Base-by-base conservation (phyloP, 1,140 invertebrate genomes). In the Bicyclus anynana region DNA sequence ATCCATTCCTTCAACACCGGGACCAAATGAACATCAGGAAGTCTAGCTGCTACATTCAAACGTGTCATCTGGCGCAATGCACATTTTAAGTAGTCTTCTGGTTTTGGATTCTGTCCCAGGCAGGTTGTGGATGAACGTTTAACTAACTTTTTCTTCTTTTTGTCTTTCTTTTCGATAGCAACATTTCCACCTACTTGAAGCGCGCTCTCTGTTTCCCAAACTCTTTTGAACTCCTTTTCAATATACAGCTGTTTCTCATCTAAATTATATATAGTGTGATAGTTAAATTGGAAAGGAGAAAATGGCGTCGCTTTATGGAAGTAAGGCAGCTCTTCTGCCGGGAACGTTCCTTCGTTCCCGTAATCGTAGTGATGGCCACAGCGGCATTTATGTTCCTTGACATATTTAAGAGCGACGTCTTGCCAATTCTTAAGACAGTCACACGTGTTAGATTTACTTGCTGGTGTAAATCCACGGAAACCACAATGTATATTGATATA, bases 1-100 rank as follows among this genome's bases (percentile, higher is more conserved):
- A 87, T 87, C 84, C 84, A 87, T 68, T 83, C 84, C 18, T 69
- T 73, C 13, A 87, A 62, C 23, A 80, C 79, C 12, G 82, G 82
- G 5, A 74, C 80, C 18, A 84, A 67, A 48, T 87, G 77, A 7
- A 84, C 59, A 46, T 87, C 82, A 5, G 84, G 84, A 12, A 85
- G 51, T 27, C 73, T 72, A 3, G 84, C 82, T 33, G 82, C 82
- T 2, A 85, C 66, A 62, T 87, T 87, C 1, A 62, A 46, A 1
- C 60, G 65, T 33, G 74, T 64, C 75, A 85, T 76, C 7, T 59
- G 53, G 40, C 75, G 53, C 44, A 87, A 52, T 1, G 82, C 81
- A 55, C 80, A 81, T 62, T 68, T 79, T 21, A 87, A 71, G 52
- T 85, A 87, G 26, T 85, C 77, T 55, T 73, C 60, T 0, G 76